Base-by-base conservation (phyloP, 2,888 invertebrate genomes). In the Pyrochroa serraticornis region DNA sequence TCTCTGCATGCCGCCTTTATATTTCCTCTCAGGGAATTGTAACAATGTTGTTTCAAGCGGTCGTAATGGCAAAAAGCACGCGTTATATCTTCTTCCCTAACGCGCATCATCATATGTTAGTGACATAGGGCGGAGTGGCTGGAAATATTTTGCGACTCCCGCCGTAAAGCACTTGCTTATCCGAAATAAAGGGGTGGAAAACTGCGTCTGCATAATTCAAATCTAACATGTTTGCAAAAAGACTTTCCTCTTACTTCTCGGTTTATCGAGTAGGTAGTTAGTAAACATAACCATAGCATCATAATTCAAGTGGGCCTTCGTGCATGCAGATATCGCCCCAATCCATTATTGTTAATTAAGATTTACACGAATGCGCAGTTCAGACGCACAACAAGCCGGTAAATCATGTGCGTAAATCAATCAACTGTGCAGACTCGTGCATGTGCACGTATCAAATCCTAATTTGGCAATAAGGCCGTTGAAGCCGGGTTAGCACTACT, bases 91-190 rank as follows among this genome's bases (percentile, higher is more conserved):
- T 46, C 12, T 39, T 53, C 46, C 41, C 53, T 38, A 9, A 34
- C 36, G 53, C 53, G 46, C 53, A 53, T 53, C 53, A 53, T 53
- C 53, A 46, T 53, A 57, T 57, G 60, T 57, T 53, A 36, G 57
- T 57, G 60, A 60, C 60, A 56, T 45, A 39, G 49, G 60, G 56
- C 49, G 57, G 57, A 48, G 45, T 45, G 43, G 30, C 39, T 45
- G 56, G 52, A 60, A 57, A 52, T 60, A 56, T 60, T 41, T 49
- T 43, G 45, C 52, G 48, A 53, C 48, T 39, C 9, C n/a, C 9
- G 36, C 30, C 13, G 37, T 60, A 53, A 57, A 50, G 49, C 53
- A 57, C 48, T 52, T 42, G 48, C 53, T 37, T 39, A 46, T 53
- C 53, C 36, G 10, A 41, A 53, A 53, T 53, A 53, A 53, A 53